phyloP scores from a whole-genome alignment of 2,113 vertebrate species.

The Cololabis saira region DNA sequence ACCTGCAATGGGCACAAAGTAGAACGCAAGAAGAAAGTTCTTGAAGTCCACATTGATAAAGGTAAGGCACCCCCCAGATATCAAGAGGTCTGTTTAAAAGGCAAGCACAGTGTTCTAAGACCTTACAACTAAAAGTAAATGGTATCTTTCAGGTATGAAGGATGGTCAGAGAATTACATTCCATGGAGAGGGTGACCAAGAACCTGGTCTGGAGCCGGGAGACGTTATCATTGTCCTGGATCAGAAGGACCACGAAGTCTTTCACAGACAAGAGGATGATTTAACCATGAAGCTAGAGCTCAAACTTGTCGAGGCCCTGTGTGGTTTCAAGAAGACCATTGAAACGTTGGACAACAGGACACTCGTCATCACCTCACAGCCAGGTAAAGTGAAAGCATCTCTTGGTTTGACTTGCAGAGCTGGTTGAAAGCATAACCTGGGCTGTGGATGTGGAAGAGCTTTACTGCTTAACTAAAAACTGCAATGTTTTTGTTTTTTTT shows the following conservation, averaged over 20 bases:
- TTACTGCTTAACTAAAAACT: background rate
- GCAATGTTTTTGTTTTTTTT: background rate
- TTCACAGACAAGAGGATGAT: slow-evolving; percentile 88
- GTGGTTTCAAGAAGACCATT: slow-evolving; percentile 91
- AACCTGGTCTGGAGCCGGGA: slow-evolving; percentile 94
- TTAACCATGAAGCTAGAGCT: slow-evolving; percentile 91
- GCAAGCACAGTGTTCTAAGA: background rate
- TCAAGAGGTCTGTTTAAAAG: background rate
- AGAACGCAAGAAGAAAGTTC: slow-evolving; percentile 92
- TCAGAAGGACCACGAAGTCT: slow-evolving; percentile 90
- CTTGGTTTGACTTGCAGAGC: background rate
- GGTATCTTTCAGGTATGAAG: slow-evolving; percentile 88
- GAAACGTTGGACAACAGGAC: slow-evolving; percentile 88
- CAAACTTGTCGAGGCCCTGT: slow-evolving; percentile 91
- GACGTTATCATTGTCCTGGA: slow-evolving; percentile 94
- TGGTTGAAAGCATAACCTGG: background rate
- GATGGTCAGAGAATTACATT: slow-evolving; percentile 95
- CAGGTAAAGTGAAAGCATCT: slow-evolving; percentile 79
- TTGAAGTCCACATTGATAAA: slow-evolving; percentile 96
- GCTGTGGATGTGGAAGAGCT: background rate
- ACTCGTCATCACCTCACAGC: slow-evolving; percentile 84
- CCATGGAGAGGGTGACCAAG: slow-evolving; percentile 95
- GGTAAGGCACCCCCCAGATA: slow-evolving; percentile 71
- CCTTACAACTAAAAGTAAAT: background rate
- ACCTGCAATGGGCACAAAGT: slow-evolving; percentile 93